Evolutionary conservation across 2,113 vertebrate species (phyloP).

Genomic region (Perca fluviatilis): DNA sequence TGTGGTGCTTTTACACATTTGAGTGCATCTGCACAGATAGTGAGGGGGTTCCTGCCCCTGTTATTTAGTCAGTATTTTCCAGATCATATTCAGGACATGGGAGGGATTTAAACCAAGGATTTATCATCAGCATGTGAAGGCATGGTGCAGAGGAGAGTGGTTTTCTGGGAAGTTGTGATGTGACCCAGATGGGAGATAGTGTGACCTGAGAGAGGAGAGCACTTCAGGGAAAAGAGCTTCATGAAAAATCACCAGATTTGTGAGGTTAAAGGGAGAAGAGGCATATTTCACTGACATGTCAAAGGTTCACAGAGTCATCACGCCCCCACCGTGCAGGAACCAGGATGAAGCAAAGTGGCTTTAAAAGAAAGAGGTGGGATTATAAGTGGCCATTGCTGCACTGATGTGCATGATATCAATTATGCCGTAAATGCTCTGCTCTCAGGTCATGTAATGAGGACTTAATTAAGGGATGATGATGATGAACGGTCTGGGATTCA

Average conservation of each 20-base stretch:
- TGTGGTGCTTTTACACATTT: constrained; percentile 4
- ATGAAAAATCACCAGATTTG: constrained; percentile 45
- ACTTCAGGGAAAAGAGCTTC: constrained; percentile 43
- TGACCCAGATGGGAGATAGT: constrained; percentile 76
- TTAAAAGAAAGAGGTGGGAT: constrained; percentile 1
- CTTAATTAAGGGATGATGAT: constrained; percentile 54
- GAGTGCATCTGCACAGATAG: not conserved
- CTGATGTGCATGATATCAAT: constrained; percentile 41
- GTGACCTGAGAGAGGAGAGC: constrained; percentile 51
- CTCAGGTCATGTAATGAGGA: constrained; percentile 41
- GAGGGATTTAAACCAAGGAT: constrained; percentile 38
- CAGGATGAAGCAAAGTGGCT: not conserved
- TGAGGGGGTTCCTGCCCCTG: not conserved
- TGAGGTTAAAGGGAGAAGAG: constrained; percentile 20
- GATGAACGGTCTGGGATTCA: constrained; percentile 17
- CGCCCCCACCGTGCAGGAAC: not conserved
- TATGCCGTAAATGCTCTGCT: constrained; percentile 53
- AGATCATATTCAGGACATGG: constrained; percentile 22
- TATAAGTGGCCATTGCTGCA: constrained; percentile 21
- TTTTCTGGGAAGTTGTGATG: constrained; percentile 70
- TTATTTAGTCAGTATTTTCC: constrained; percentile 11
- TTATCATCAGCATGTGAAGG: constrained; percentile 59
- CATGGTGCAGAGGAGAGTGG: constrained; percentile 25
- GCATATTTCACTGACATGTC: constrained; percentile 60
- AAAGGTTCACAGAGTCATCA: constrained; percentile 35